Percentiles rank a stretch among this genome's conserved stretches.
Conservation (phyloP, 2,113 vertebrate species). For the Haliaeetus leucogaster region DNA sequence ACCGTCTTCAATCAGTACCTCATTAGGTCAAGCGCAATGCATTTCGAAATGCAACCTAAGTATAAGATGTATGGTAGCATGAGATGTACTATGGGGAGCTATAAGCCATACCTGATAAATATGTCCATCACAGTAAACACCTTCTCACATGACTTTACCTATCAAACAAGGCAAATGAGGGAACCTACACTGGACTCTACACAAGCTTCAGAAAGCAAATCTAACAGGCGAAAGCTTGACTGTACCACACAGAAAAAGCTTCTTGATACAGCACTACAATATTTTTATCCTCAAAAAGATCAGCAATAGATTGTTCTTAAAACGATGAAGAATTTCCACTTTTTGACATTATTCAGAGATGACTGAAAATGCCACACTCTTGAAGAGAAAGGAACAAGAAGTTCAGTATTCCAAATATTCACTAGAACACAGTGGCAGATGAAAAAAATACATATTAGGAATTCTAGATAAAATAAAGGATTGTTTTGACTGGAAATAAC, state of each 20-base stretch:
- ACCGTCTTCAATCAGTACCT: neutral
- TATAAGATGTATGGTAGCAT: neutral
- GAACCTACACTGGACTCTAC: neutral
- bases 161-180: neutral
- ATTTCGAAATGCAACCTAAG: neutral
- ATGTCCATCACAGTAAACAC: neutral
- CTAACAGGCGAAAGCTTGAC: neutral
- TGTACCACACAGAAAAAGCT: neutral
- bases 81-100: neutral
- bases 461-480: neutral
- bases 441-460: neutral
- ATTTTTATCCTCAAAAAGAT: neutral
- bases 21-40: neutral
- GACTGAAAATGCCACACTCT: neutral
- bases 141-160: neutral
- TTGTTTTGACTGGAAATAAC: neutral
- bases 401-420: neutral
- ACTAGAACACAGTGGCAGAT: neutral
- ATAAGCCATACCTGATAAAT: neutral
- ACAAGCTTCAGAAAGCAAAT: neutral
- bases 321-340: neutral
- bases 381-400: neutral
- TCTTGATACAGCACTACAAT: neutral
- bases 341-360: neutral
- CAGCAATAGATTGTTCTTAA: neutral